Conservation (phyloP, 2,888 invertebrate species). For the Athalia rosae region DNA sequence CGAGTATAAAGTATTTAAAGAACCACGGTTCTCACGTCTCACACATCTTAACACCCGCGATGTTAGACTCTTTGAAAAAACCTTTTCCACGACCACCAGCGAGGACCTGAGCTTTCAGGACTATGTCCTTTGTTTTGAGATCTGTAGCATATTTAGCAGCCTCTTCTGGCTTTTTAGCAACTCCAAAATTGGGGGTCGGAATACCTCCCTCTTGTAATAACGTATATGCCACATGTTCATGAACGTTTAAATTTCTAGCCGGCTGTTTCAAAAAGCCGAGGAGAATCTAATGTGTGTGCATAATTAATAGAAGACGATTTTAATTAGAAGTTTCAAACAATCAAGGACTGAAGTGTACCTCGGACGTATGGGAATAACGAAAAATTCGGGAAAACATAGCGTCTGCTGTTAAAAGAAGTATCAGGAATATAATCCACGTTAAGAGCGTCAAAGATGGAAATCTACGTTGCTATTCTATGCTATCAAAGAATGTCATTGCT, state of each 20-base stretch:
- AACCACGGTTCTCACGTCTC: conserved; percentile 77
- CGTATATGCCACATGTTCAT: conserved; percentile 93
- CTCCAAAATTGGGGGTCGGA: conserved; percentile 90
- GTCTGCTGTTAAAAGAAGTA: neutral
- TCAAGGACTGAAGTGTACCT: conserved; percentile 3
- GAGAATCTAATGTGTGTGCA: conserved; percentile 1
- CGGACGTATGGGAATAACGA: neutral
- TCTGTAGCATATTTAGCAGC: conserved; percentile 84
- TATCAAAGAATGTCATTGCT: neutral
- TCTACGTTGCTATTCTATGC: neutral
- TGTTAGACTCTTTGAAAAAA: conserved; percentile 91
- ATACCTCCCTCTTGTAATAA: conserved; percentile 88
- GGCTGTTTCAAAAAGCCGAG: conserved; percentile 74
- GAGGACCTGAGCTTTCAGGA: conserved; percentile 90
- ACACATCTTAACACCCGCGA: conserved; percentile 94
- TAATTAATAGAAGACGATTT: neutral
- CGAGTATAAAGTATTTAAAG: neutral
- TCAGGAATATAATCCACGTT: neutral
- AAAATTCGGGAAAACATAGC: conserved; percentile 32
- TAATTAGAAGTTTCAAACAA: neutral
- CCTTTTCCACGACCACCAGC: conserved; percentile 95
- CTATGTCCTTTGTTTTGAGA: conserved; percentile 85
- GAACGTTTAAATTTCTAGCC: conserved; percentile 88
- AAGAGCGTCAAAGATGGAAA: neutral
- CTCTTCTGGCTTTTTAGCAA: conserved; percentile 87